Evolutionary conservation across 2,888 invertebrate genomes (phyloP).

Genomic region (Melanostoma scalare): DNA sequence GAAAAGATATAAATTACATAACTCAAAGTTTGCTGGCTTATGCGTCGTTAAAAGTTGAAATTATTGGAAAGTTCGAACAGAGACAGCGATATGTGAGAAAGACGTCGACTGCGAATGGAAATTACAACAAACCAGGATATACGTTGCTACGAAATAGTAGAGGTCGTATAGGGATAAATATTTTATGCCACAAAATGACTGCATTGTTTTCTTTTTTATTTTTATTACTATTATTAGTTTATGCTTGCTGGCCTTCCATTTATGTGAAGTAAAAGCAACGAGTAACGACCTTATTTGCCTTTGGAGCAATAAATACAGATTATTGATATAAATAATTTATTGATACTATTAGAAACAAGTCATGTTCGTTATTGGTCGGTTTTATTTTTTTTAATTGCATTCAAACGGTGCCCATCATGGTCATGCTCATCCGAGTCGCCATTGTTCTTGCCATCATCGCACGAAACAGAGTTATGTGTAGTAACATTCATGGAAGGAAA

Average conservation of each 20-base stretch:
- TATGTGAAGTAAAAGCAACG: constrained; percentile 3
- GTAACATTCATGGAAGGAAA: constrained; percentile 18
- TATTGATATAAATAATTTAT: constrained; percentile 70
- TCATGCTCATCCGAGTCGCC: not conserved
- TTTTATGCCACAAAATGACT: constrained; percentile 62
- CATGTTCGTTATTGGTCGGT: constrained; percentile 26
- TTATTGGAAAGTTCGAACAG: constrained; percentile 47
- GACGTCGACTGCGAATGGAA: constrained; percentile 8
- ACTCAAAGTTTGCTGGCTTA: constrained; percentile 42
- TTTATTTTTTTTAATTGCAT: not conserved
- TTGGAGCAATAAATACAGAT: constrained; percentile 67
- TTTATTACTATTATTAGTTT: not conserved
- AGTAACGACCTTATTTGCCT: constrained; percentile 57
- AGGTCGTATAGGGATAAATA: constrained; percentile 46
- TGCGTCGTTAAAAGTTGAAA: constrained; percentile 44
- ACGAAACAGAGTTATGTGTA: constrained; percentile 10
- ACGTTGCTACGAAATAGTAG: not conserved
- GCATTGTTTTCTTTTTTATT: constrained; percentile 34
- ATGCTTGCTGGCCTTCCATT: constrained; percentile 11
- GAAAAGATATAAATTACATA: constrained; percentile 38
- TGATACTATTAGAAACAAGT: constrained; percentile 53
- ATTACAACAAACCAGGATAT: constrained; percentile 29
- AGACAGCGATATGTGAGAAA: constrained; percentile 13
- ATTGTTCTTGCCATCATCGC: not conserved
- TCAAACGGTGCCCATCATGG: not conserved